Conservation (phyloP, 2,113 vertebrate species). For the Crotalus helleri region DNA sequence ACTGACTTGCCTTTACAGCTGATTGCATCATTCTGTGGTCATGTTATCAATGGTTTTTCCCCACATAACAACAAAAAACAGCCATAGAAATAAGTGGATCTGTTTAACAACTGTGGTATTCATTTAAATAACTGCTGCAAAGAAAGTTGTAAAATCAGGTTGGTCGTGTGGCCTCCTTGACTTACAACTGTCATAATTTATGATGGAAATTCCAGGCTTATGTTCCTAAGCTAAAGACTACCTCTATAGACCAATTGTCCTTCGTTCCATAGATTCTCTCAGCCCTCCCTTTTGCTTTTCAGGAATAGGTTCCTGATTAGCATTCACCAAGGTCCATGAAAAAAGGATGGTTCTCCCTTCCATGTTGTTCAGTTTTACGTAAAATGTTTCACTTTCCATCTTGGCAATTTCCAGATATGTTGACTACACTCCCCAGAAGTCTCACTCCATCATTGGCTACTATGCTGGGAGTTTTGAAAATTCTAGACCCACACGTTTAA, state of each 20-base stretch:
- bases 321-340: not conserved
- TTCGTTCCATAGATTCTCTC: not conserved
- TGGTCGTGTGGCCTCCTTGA: not conserved
- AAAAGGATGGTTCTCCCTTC: not conserved
- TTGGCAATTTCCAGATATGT: not conserved
- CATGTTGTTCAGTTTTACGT: not conserved
- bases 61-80: not conserved
- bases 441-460: not conserved
- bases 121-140: not conserved
- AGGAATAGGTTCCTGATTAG: not conserved
- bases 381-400: not conserved
- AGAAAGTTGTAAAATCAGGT: not conserved
- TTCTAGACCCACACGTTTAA: not conserved
- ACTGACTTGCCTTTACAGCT: too few relatives aligned
- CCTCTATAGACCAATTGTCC: not conserved
- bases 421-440: not conserved
- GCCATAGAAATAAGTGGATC: not conserved
- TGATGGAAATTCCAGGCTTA: not conserved
- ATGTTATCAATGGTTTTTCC: not conserved
- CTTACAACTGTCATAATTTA: not conserved
- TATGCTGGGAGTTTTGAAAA: not conserved
- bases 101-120: not conserved
- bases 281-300: not conserved
- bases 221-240: not conserved
- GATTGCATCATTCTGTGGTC: not conserved